Percentiles rank a stretch among this genome's conserved stretches.
These are phyloP conservation scores for Eilema depressum DNA, from an alignment of 2,888 invertebrate species.

Conservation along the genomic window DNA sequence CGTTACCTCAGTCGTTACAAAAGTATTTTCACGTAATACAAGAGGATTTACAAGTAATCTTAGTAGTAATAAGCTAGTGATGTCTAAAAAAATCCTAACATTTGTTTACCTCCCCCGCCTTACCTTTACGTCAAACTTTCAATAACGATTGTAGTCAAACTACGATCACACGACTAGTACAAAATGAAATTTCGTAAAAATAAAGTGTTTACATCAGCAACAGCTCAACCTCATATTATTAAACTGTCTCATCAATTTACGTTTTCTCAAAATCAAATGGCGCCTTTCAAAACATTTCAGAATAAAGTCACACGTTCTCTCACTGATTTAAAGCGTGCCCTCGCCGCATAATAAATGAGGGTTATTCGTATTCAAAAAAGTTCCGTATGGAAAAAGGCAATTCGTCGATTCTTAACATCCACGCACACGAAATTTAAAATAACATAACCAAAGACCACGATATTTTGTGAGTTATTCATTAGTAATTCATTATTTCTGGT, in stretches of 20 bases:
- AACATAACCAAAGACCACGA: not conserved
- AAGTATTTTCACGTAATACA: too few relatives aligned
- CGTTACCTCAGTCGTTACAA: not conserved
- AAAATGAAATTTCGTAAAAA: not conserved
- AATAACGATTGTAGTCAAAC: too few relatives aligned
- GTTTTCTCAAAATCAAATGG: slow-evolving; percentile 5
- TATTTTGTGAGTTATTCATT: slow-evolving; percentile 11
- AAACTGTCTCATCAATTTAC: not conserved
- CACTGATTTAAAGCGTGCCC: slow-evolving; percentile 40
- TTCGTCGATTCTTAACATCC: slow-evolving; percentile 37
- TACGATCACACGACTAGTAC: too few relatives aligned
- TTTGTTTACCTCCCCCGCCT: too few relatives aligned
- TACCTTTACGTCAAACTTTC: too few relatives aligned
- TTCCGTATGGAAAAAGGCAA: slow-evolving; percentile 33
- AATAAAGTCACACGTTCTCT: slow-evolving; percentile 31
- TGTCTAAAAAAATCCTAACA: too few relatives aligned
- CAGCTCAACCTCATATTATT: not conserved
- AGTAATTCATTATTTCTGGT: not conserved
- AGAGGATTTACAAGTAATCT: too few relatives aligned
- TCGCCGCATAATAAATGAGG: slow-evolving; percentile 48
- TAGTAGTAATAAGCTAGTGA: too few relatives aligned
- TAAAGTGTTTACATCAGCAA: not conserved
- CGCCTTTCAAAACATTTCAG: slow-evolving; percentile 27
- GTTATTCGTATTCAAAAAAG: slow-evolving; percentile 30
- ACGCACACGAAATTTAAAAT: slow-evolving; percentile 4